Evolutionary conservation across 2,113 vertebrate species (phyloP).

Genomic region (Nibea coibor): DNA sequence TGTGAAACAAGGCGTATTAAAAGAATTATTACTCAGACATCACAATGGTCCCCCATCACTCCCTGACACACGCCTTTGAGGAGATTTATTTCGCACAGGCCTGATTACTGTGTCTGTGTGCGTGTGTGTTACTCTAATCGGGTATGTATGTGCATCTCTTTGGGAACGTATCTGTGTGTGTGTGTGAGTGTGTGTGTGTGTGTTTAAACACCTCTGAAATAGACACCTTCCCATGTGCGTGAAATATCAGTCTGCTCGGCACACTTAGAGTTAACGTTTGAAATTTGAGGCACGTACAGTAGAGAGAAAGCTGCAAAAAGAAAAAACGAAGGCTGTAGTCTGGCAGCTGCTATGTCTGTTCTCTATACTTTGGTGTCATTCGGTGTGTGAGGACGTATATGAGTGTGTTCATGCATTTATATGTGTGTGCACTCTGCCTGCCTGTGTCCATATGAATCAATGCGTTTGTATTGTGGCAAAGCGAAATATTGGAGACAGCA

Average conservation of each 20-base stretch:
- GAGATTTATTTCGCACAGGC: constrained; percentile 68
- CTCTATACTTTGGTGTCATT: constrained; percentile 74
- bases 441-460: constrained; percentile 49
- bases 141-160: not conserved
- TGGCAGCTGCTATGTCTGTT: constrained; percentile 77
- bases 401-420: constrained; percentile 51
- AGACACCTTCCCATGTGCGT: constrained; percentile 47
- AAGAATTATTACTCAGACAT: constrained; percentile 75
- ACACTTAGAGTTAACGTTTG: constrained; percentile 74
- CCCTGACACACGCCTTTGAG: constrained; percentile 65
- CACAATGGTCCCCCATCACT: constrained; percentile 71
- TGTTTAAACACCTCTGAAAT: constrained; percentile 48
- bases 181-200: constrained; percentile 7
- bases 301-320: constrained; percentile 66
- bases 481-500: constrained; percentile 52
- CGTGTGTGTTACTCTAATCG: constrained; percentile 50
- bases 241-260: constrained; percentile 63
- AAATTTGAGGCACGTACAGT: constrained; percentile 79
- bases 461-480: constrained; percentile 40
- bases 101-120: constrained; percentile 58
- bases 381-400: constrained; percentile 49
- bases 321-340: constrained; percentile 57
- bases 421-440: constrained; percentile 28
- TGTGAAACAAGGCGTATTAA: constrained; percentile 75
- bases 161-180: not conserved